A percentile compares a stretch with the other conserved stretches of the same genome.
Evolutionary conservation across 2,113 vertebrate species (phyloP).

Genomic region (Lampris incognitus): DNA sequence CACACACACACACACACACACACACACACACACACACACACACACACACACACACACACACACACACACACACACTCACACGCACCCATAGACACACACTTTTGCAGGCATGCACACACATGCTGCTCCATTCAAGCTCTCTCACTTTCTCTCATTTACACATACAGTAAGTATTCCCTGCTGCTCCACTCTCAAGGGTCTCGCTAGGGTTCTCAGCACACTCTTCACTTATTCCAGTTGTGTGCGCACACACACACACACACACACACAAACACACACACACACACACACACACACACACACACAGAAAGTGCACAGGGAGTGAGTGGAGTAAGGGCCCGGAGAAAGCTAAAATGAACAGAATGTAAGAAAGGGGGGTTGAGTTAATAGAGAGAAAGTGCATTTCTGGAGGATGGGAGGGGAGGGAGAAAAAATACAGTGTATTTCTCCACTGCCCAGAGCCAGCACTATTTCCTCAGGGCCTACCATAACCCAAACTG

Average conservation of each 20-base stretch:
- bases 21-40: not conserved
- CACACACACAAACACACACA: not conserved
- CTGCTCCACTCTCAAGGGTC: conserved; percentile 3
- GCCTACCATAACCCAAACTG: conserved; percentile 11
- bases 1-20: not conserved
- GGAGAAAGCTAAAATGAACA: conserved; percentile 11
- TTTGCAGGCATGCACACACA: not conserved
- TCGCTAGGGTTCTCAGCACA: not conserved
- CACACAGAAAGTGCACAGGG: too few relatives aligned
- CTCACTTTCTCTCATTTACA: not conserved
- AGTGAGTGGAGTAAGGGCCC: not conserved
- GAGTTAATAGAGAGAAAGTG: conserved; percentile 48
- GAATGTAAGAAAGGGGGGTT: conserved; percentile 1
- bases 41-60: not conserved
- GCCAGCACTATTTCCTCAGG: conserved; percentile 40
- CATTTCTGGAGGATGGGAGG: conserved; percentile 35
- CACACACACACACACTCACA: not conserved
- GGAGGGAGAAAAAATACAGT: conserved; percentile 29
- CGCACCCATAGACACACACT: not conserved
- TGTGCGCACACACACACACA: conserved; percentile 2
- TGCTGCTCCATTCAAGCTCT: not conserved
- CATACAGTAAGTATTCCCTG: not conserved
- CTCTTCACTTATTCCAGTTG: not conserved
- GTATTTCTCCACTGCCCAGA: conserved; percentile 15
- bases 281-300: not conserved